phyloP scores from a whole-genome alignment of 2,888 invertebrate genomes.

The Spilosoma lubricipeda region DNA sequence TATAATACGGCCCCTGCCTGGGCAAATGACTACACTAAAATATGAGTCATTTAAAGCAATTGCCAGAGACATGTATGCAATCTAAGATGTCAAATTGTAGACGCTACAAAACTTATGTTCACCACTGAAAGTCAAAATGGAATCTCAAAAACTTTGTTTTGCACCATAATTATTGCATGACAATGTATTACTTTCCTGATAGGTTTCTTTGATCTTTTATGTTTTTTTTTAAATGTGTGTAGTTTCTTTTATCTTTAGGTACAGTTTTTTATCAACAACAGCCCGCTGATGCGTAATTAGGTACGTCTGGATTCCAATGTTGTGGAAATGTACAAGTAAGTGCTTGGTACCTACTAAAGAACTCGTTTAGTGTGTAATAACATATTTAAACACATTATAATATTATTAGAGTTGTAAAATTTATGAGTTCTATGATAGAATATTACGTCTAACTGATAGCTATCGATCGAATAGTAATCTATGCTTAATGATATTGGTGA shows the following conservation, averaged over 20 bases:
- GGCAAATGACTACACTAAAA: neutral
- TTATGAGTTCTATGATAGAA: slow-evolving; percentile 7
- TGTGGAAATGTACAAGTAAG: neutral
- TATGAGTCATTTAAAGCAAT: slow-evolving; percentile 48
- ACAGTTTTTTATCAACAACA: neutral
- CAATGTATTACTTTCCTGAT: slow-evolving; percentile 12
- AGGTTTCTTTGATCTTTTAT: slow-evolving; percentile 7
- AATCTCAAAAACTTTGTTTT: neutral
- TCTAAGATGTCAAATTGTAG: slow-evolving; percentile 46
- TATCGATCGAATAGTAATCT: slow-evolving; percentile 1
- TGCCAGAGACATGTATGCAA: slow-evolving; percentile 35
- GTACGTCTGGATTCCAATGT: neutral
- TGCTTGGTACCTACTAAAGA: neutral
- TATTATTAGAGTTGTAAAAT: slow-evolving; percentile 6
- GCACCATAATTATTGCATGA: slow-evolving; percentile 2
- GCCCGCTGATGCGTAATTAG: neutral
- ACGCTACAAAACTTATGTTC: slow-evolving; percentile 16
- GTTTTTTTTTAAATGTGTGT: neutral
- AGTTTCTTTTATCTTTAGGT: slow-evolving; percentile 14
- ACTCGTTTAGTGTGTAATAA: neutral
- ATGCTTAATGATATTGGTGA: neutral
- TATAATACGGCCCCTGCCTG: slow-evolving; percentile 15
- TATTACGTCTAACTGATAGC: neutral
- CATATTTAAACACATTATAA: neutral
- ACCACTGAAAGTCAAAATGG: neutral